Evolutionary conservation across 1,140 invertebrate genomes (phyloP).

Genomic region (Drosophila parvula): DNA sequence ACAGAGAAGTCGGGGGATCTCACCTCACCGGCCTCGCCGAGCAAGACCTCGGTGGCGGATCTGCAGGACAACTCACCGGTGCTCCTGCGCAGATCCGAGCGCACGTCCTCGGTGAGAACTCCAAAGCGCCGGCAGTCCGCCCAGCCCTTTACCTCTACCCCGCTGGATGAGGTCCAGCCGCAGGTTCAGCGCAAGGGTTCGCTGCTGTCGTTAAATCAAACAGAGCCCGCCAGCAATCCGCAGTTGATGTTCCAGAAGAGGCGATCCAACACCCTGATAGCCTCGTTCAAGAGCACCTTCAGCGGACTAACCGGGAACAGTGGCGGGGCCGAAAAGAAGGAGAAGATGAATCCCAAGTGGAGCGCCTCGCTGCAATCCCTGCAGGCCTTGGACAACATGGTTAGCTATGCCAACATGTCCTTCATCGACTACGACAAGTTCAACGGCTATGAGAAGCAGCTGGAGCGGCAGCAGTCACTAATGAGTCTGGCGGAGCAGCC

Average conservation of each 20-base stretch:
- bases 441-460: constrained; percentile 80
- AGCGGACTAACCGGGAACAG: constrained; percentile 38
- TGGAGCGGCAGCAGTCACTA: constrained; percentile 74
- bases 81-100: constrained; percentile 42
- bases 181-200: constrained; percentile 53
- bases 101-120: constrained; percentile 42
- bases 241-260: constrained; percentile 76
- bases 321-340: constrained; percentile 62
- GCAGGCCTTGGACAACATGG: constrained; percentile 84
- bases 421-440: constrained; percentile 84
- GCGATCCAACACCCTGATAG: constrained; percentile 72
- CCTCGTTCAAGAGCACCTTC: constrained; percentile 71
- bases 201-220: constrained; percentile 43
- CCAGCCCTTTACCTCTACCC: constrained; percentile 61
- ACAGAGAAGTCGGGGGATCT: constrained; percentile 67
- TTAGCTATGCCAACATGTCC: constrained; percentile 83
- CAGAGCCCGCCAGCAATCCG: constrained; percentile 50
- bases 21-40: constrained; percentile 66
- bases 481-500: constrained; percentile 71
- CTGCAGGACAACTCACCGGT: constrained; percentile 36
- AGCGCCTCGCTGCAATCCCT: constrained; percentile 80
- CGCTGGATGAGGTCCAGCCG: constrained; percentile 43
- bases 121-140: constrained; percentile 59
- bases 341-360: constrained; percentile 82
- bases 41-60: constrained; percentile 72